Conservation (phyloP, 1,140 invertebrate genomes). For the Eciton burchellii region DNA sequence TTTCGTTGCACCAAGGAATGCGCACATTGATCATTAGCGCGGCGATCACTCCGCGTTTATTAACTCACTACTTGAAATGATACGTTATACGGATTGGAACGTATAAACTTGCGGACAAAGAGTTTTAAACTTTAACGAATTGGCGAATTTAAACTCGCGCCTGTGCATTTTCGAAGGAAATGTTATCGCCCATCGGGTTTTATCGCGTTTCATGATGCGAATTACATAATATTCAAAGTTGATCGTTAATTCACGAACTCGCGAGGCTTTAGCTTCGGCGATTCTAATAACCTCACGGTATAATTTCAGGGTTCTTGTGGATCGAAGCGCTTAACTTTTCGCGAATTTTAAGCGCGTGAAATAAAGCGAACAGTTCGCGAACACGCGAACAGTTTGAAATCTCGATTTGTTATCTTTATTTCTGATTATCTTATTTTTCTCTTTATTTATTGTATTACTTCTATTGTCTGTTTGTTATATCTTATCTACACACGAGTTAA, state of each 20-base stretch:
- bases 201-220: slow-evolving; percentile 6
- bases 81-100: slow-evolving; percentile 2
- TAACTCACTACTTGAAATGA: slow-evolving; percentile 19
- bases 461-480: too few relatives aligned
- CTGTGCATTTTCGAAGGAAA: background rate
- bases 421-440: background rate
- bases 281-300: background rate
- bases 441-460: slow-evolving; percentile 8
- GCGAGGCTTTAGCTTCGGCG: background rate
- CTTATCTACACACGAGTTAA: background rate
- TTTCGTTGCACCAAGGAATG: slow-evolving; percentile 42
- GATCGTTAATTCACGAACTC: slow-evolving; percentile 35
- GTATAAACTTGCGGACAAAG: background rate
- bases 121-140: slow-evolving; percentile 38
- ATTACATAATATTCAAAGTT: slow-evolving; percentile 23
- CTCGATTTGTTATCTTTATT: background rate
- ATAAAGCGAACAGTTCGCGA: background rate
- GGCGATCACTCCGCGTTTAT: slow-evolving; percentile 34
- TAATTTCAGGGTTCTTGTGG: background rate
- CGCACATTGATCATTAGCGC: background rate
- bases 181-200: slow-evolving; percentile 19
- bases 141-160: slow-evolving; percentile 4
- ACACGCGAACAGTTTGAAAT: background rate
- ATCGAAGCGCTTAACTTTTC: background rate
- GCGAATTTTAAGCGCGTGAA: background rate